A percentile compares a stretch with the other conserved stretches of the same genome.
These are phyloP conservation scores for Megalops cyprinoides DNA, from an alignment of 2,797 vertebrate genomes.

Conservation along the genomic window DNA sequence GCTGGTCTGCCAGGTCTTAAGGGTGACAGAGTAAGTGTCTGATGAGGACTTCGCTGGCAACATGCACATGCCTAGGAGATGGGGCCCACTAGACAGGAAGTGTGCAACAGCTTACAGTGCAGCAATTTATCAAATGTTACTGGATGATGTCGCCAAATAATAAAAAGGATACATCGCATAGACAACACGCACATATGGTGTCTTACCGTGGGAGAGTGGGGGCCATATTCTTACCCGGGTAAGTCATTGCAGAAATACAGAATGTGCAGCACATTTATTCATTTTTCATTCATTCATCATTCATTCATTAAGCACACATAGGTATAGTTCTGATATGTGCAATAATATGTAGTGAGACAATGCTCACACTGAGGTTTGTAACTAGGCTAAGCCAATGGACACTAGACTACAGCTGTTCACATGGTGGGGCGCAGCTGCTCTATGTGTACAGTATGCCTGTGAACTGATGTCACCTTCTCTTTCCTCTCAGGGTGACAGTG, in stretches of 20 bases:
- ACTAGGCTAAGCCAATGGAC: not conserved
- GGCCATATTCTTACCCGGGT: not conserved
- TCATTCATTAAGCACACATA: too few species aligned
- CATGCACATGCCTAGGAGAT: not conserved
- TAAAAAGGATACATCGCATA: too few species aligned
- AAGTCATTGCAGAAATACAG: not conserved
- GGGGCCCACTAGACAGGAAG: too few species aligned
- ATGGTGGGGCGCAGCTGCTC: not conserved
- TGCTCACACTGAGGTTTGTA: not conserved
- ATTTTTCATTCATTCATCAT: too few species aligned
- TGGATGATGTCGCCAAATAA: too few species aligned
- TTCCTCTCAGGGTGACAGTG: constrained; percentile 84
- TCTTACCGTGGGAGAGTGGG: too few species aligned
- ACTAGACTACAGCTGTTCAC: not conserved
- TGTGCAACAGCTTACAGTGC: too few species aligned
- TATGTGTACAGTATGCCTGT: too few species aligned
- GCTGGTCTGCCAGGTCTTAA: constrained; percentile 93
- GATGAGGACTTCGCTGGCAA: too few species aligned
- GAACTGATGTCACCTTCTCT: constrained; percentile 25
- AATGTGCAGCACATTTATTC: not conserved
- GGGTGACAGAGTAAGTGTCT: constrained; percentile 91
- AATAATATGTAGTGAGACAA: not conserved
- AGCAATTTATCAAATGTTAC: too few species aligned
- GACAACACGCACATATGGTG: too few species aligned
- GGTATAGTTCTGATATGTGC: too few species aligned